Evolutionary conservation across 2,888 invertebrate genomes (phyloP).

Genomic region (Eilema sororculum): DNA sequence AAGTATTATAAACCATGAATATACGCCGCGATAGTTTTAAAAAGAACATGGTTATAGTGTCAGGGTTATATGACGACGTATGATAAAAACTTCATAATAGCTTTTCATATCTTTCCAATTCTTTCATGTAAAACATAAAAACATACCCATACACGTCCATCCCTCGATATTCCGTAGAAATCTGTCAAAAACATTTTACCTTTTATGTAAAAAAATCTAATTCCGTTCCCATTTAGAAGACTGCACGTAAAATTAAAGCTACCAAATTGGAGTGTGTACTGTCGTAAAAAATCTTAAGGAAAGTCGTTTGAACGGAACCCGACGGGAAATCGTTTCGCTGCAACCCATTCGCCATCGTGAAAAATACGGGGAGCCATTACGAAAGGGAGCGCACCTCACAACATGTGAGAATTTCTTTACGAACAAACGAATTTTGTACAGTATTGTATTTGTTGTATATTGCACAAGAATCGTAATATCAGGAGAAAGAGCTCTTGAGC

Average conservation of each 20-base stretch:
- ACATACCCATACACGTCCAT: constrained; percentile 7
- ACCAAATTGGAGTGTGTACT: constrained; percentile 47
- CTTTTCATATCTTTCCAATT: not conserved
- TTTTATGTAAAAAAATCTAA: constrained; percentile 37
- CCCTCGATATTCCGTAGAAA: constrained; percentile 29
- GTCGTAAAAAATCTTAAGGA: constrained; percentile 55
- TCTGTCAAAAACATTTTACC: constrained; percentile 25
- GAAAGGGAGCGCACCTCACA: not conserved
- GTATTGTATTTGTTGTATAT: not conserved
- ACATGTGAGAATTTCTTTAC: not conserved
- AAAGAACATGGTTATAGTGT: too few relatives aligned
- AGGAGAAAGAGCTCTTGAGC: too few relatives aligned
- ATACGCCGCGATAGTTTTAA: too few relatives aligned
- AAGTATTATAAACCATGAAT: too few relatives aligned
- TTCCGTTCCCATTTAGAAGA: constrained; percentile 40
- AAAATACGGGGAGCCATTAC: constrained; percentile 35
- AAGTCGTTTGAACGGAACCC: constrained; percentile 45
- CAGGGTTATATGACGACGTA: not conserved
- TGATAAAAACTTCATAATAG: not conserved
- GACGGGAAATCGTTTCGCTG: constrained; percentile 58
- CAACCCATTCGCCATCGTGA: constrained; percentile 53
- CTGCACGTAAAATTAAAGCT: constrained; percentile 50
- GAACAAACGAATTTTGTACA: not conserved
- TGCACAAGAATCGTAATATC: too few relatives aligned
- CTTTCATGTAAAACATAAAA: not conserved